These are phyloP conservation scores for Pollenia amentaria DNA, from an alignment of 2,888 invertebrate genomes.

Conservation along the genomic window DNA sequence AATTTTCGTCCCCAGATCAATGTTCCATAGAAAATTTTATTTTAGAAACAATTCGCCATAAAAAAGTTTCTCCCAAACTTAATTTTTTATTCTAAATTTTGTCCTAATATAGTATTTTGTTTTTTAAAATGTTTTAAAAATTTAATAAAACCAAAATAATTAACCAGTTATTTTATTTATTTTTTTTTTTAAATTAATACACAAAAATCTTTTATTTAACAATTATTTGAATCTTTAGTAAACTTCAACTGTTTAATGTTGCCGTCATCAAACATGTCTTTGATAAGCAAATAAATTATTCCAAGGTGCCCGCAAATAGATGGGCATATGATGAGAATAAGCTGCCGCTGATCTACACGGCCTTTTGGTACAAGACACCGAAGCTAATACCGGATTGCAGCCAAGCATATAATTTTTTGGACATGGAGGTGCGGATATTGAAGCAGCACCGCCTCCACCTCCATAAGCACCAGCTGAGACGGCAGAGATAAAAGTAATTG, in stretches of 20 bases:
- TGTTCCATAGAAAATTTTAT: too few species aligned
- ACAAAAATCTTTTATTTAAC: background rate
- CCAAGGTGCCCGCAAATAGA: constrained; percentile 21
- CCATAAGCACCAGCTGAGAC: constrained; percentile 23
- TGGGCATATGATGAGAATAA: constrained; percentile 22
- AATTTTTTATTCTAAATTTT: too few species aligned
- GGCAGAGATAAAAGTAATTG: background rate
- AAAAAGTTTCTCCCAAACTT: too few species aligned
- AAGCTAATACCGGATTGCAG: constrained; percentile 23
- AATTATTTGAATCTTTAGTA: background rate
- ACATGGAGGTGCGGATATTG: constrained; percentile 50
- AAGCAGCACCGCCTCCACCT: background rate
- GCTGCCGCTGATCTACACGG: background rate
- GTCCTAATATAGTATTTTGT: too few species aligned
- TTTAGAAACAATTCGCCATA: too few species aligned
- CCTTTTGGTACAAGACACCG: constrained; percentile 7
- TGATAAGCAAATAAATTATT: background rate
- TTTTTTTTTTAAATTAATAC: too few species aligned
- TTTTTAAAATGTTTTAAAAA: too few species aligned
- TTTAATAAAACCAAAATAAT: too few species aligned
- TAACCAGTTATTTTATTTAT: too few species aligned
- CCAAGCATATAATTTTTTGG: constrained; percentile 50
- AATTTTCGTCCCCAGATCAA: too few species aligned
- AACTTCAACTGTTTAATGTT: background rate
- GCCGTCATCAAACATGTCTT: background rate